Evolutionary conservation across 2,888 invertebrate genomes (phyloP), one percentile per base, ranked within the genome.

Genomic region (Micropterix aruncella): DNA sequence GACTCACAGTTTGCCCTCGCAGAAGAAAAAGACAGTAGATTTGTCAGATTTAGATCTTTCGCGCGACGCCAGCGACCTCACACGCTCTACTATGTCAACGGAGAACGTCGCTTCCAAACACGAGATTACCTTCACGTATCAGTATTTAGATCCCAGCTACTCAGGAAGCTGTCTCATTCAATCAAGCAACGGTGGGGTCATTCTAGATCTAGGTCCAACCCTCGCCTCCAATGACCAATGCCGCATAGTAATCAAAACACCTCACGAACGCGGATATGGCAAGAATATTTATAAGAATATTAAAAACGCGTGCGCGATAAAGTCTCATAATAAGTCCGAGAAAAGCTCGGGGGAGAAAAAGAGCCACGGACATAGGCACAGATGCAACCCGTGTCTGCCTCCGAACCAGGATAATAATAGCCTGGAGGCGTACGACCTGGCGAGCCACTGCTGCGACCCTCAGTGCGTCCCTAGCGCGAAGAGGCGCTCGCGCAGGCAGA

Each of bases 401-500:
- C 70, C 75, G 36, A 76, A 75, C 56, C 77, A 75, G 52, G 88
- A 86, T 53, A 82, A 81, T 46, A 81, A 81, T 40, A 89, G 87
- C 55, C 66, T 89, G 44, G 89, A 89, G 59, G 89, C 88, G 2
- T 90, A 90, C 53, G 89, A 89, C 58, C 65, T 89, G 41, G 89
- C 89, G 1, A 86, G 87, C 57, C 86, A 88, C 1, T 89, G 89
- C 57, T 89, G 89, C 59, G 86, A 88, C 59, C 83, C 88, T 0
- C 83, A 87, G 52, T 90, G 88, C 57, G 86, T 89, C 41, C 88
- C 89, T 2, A 78, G 79, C 44, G 65, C 65, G 52, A 56, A 64
- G 60, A 68, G 68, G 53, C 68, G 69, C 54, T 55, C 61, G 43
- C 61, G 75, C 18, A 64, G 74, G 17, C 75, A 75, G 51, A 74